Evolutionary conservation across 2,113 vertebrate species (phyloP), one percentile per base, ranked within the genome.

Genomic region (Corythornis vintsioides): DNA sequence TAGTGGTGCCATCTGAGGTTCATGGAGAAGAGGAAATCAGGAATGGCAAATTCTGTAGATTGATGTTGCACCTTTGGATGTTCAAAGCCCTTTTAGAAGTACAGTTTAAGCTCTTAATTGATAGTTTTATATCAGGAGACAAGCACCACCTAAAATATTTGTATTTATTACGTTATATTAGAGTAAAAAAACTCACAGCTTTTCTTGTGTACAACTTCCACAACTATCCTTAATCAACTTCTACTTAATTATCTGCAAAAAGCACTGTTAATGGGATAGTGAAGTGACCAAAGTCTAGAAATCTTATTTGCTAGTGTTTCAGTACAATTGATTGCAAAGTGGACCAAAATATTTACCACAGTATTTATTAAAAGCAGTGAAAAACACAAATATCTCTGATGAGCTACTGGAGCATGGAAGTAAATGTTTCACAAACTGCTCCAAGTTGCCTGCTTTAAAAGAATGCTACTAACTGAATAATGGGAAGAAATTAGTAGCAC

Each of bases 21-120:
- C 35, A 18, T 0, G 16, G 1, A 65, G 40, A 31, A 65, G 0
- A 43, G 11, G 17, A 60, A 53, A 13, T 35, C n/a, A 43, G 15
- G 20, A 84, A 65, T 16, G 56, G 56, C 48, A 18, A 42, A 52
- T 25, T 31, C n/a, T 48, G 8, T 15, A 85, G 12, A 11, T 7
- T 22, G 19, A 29, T 21, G 29, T 55, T 75, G 60, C 25, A 11
- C 63, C 31, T 71, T 60, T 35, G 24, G 29, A 21, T 28, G 21
- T 19, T 42, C 21, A 18, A 83, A 3, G 22, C 6, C 15, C 4
- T 1, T 28, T 52, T 13, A 16, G 11, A 61, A 67, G 5, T 4
- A 20, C 5, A 31, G 43, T 12, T 12, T 55, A 57, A 86, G 29
- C 28, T 67, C 47, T 7, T 63, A 15, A 70, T 18, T 57, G 10